These are phyloP conservation scores for Clusia tigrina DNA, from an alignment of 2,888 invertebrate genomes.

Conservation along the genomic window DNA sequence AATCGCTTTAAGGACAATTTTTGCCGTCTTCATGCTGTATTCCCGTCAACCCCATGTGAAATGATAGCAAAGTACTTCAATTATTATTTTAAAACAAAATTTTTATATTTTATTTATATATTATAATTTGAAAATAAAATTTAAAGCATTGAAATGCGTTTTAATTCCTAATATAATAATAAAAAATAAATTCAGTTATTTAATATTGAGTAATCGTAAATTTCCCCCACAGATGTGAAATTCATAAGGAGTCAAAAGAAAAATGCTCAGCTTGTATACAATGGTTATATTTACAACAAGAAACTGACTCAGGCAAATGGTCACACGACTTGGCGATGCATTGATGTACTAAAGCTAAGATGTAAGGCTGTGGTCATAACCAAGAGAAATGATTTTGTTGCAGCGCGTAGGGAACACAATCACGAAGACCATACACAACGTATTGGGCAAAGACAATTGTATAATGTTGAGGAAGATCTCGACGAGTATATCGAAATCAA, in stretches of 20 bases:
- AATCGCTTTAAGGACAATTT: too few relatives aligned
- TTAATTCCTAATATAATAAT: too few relatives aligned
- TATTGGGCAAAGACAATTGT: constrained; percentile 61
- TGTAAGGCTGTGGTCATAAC: constrained; percentile 65
- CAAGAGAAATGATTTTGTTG: constrained; percentile 56
- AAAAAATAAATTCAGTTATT: too few relatives aligned
- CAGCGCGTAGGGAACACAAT: constrained; percentile 59
- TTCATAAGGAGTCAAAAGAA: constrained; percentile 66
- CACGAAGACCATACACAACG: constrained; percentile 56
- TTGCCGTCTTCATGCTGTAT: too few relatives aligned
- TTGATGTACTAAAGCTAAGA: constrained; percentile 61
- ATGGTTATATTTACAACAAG: constrained; percentile 64
- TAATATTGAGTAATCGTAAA: too few relatives aligned
- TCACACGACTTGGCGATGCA: constrained; percentile 64
- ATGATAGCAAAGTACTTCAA: too few relatives aligned
- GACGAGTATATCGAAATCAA: constrained; percentile 62
- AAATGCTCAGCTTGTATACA: constrained; percentile 64
- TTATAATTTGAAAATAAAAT: too few relatives aligned
- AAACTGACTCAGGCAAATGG: constrained; percentile 65
- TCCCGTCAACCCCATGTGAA: too few relatives aligned
- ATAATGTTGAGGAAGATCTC: constrained; percentile 60
- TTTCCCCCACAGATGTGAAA: constrained; percentile 54
- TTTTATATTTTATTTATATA: too few relatives aligned
- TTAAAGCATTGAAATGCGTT: too few relatives aligned
- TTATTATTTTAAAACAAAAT: too few relatives aligned